Evolutionary conservation across 2,888 invertebrate genomes (phyloP).

Genomic region (Trisateles emortualis): DNA sequence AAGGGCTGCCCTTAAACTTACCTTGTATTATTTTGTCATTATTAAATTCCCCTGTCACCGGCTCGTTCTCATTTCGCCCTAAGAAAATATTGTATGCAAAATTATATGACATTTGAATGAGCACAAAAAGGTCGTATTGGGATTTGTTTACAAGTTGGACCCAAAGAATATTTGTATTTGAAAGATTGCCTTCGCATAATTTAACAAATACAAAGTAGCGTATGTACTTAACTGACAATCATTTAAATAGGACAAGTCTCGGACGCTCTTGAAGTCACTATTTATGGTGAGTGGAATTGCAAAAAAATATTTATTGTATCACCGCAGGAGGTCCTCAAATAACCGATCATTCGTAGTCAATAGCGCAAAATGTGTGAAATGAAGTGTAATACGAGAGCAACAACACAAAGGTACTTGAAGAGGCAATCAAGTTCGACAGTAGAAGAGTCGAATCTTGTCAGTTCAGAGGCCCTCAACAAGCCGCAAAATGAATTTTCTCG

Average conservation of each 20-base stretch:
- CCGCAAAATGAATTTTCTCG: slow-evolving; percentile 86
- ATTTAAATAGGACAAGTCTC: not conserved
- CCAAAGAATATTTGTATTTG: slow-evolving; percentile 58
- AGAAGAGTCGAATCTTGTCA: slow-evolving; percentile 70
- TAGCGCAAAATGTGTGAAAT: slow-evolving; percentile 74
- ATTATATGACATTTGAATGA: slow-evolving; percentile 87
- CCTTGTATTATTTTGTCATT: slow-evolving; percentile 87
- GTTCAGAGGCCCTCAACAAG: slow-evolving; percentile 75
- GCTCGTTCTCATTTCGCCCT: slow-evolving; percentile 79
- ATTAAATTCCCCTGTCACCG: slow-evolving; percentile 86
- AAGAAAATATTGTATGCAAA: slow-evolving; percentile 87
- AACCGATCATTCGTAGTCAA: slow-evolving; percentile 57
- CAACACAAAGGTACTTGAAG: slow-evolving; percentile 70
- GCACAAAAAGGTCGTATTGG: slow-evolving; percentile 74
- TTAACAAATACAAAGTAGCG: slow-evolving; percentile 34
- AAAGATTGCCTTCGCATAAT: slow-evolving; percentile 41
- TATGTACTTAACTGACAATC: slow-evolving; percentile 9
- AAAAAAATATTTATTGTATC: slow-evolving; percentile 35
- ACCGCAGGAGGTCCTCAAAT: slow-evolving; percentile 58
- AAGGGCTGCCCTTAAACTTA: slow-evolving; percentile 84
- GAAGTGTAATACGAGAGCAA: slow-evolving; percentile 73
- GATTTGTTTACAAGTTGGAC: slow-evolving; percentile 71
- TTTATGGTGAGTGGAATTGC: not conserved
- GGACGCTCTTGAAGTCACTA: not conserved
- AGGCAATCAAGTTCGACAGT: slow-evolving; percentile 70